phyloP scores from a whole-genome alignment of 2,888 invertebrate genomes.

The Patella ulyssiponensis region DNA sequence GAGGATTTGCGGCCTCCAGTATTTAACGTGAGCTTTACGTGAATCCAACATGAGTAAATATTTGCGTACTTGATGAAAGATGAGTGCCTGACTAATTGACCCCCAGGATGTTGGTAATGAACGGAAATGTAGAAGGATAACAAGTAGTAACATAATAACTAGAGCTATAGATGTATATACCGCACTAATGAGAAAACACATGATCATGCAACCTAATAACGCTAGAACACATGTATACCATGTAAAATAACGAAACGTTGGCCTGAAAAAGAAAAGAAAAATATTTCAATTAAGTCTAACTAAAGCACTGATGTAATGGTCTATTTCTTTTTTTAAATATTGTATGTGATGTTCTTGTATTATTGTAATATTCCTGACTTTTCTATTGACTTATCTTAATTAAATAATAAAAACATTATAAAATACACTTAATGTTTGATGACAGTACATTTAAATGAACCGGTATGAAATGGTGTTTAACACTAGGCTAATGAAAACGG shows the following conservation, averaged over 20 bases:
- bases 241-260: conserved; percentile 95
- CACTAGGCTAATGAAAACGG: no score
- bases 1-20: conserved; percentile 98
- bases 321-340: no score
- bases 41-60: conserved; percentile 95
- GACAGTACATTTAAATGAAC: no score
- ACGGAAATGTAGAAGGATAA: conserved; percentile 86
- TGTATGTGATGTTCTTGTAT: no score
- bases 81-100: conserved; percentile 97
- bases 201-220: conserved; percentile 85
- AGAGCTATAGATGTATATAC: conserved; percentile 91
- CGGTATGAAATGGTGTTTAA: no score
- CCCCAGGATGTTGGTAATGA: conserved; percentile 95
- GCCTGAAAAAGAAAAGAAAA: conserved; percentile 77
- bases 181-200: conserved; percentile 96
- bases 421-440: no score
- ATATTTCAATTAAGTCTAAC: no score
- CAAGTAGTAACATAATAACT: conserved; percentile 87
- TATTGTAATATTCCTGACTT: no score
- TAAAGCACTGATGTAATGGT: no score
- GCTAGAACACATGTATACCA: conserved; percentile 94
- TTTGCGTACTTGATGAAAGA: conserved; percentile 98
- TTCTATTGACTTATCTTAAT: no score
- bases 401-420: no score
- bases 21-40: conserved; percentile 98